Evolutionary conservation across 1,140 invertebrate genomes (phyloP).

Genomic region (Bemisia tabaci): DNA sequence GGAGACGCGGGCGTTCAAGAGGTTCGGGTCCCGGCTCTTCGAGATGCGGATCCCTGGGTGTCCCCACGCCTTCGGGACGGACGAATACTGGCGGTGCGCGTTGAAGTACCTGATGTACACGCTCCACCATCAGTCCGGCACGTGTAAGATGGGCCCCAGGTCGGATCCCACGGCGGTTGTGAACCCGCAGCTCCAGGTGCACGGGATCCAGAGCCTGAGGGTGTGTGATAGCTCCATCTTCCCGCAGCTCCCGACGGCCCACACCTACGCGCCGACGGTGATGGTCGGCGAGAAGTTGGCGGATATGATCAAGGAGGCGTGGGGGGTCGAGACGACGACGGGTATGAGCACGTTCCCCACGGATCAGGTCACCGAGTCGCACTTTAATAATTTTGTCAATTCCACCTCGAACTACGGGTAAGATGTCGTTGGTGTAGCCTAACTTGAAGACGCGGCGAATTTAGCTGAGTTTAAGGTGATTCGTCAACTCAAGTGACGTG

Average conservation of each 20-base stretch:
- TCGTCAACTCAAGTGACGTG: too few relatives aligned
- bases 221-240: slow-evolving; percentile 65
- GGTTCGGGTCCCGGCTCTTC: slow-evolving; percentile 40
- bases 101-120: slow-evolving; percentile 42
- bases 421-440: too few relatives aligned
- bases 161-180: slow-evolving; percentile 55
- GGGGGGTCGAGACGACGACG: slow-evolving; percentile 24
- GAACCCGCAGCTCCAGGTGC: slow-evolving; percentile 49
- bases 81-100: slow-evolving; percentile 62
- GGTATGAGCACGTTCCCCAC: neutral
- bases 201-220: slow-evolving; percentile 50
- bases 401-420: neutral
- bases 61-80: slow-evolving; percentile 37
- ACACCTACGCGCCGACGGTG: slow-evolving; percentile 54
- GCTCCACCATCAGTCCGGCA: slow-evolving; percentile 44
- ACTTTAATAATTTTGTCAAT: neutral
- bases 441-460: too few relatives aligned
- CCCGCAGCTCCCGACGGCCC: slow-evolving; percentile 51
- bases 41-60: slow-evolving; percentile 44
- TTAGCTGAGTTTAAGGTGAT: too few relatives aligned
- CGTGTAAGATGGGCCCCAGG: slow-evolving; percentile 49
- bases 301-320: slow-evolving; percentile 55
- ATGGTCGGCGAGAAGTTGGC: slow-evolving; percentile 82
- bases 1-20: slow-evolving; percentile 43
- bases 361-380: neutral